Evolutionary conservation across 2,113 vertebrate genomes (phyloP).

Genomic region (Ramphastos sulfuratus): DNA sequence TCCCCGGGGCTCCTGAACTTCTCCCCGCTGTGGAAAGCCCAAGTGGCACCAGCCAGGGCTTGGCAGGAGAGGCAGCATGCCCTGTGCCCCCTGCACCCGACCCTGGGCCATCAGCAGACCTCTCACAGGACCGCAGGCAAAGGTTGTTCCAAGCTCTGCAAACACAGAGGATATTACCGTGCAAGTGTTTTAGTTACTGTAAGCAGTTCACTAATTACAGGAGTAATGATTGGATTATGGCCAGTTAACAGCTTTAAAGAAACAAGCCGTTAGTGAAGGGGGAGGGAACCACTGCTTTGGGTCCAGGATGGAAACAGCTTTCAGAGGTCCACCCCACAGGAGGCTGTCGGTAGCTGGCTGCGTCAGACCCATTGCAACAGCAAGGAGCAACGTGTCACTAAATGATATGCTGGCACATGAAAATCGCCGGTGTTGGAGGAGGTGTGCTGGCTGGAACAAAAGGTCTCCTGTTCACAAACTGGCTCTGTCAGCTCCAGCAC

Average conservation of each 20-base stretch:
- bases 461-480: neutral
- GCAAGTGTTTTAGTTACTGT: constrained; percentile 34
- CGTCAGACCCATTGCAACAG: neutral
- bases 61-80: neutral
- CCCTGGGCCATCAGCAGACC: neutral
- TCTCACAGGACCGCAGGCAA: neutral
- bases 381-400: neutral
- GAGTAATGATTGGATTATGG: constrained; percentile 51
- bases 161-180: neutral
- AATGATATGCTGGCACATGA: neutral
- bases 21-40: neutral
- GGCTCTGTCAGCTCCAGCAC: neutral
- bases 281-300: neutral
- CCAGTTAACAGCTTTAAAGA: constrained; percentile 45
- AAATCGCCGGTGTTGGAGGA: neutral
- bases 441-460: neutral
- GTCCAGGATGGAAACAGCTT: neutral
- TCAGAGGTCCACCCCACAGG: neutral
- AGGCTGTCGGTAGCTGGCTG: neutral
- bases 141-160: neutral
- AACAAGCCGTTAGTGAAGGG: neutral
- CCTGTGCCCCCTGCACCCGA: neutral
- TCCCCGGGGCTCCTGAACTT: neutral
- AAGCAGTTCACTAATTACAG: constrained; percentile 61
- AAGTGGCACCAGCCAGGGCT: fast-evolving